Base-by-base conservation (phyloP, 1,140 invertebrate genomes). In the Drosophila triauraria region DNA sequence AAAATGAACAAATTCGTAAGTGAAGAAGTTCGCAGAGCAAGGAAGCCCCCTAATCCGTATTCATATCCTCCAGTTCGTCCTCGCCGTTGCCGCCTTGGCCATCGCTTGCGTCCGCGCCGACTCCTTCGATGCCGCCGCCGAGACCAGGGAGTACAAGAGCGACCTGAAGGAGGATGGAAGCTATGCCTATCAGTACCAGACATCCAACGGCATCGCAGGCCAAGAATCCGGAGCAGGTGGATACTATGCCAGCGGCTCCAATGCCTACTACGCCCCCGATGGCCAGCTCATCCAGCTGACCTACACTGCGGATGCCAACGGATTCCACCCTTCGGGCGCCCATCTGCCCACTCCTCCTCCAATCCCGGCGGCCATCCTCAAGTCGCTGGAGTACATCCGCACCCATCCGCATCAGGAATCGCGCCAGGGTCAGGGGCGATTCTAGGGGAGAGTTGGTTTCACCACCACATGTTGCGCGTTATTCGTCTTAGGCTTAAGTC, bases 271-370 rank as follows among this genome's bases (percentile, higher is more conserved):
- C 35, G 93, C 78, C 42, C 90, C 91, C 65, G 93, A 93, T 80
- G 94, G 94, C 25, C 85, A 93, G 75, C 91, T 91, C 2, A 92
- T 94, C 35, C 85, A 93, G 30, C 75, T 95, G 9, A 93, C 93
- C 8, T 97, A 97, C 94, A 95, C 95, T 2, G 96, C 97, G 13
- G 96, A 97, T 80, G 96, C 96, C 80, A 95, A 95, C 62, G 96
- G 96, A 27, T 97, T 96, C 94, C 95, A 95, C 63, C 96, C 96
- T 1, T 92, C 94, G 59, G 96, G 96, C 27, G 94, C 94, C 4
- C 96, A 97, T 87, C 93, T 97, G 20, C 96, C 97, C 46, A 96
- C 96, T 1, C 96, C 96, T 13, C 96, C 96, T 51, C 92, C 94
- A 94, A 98, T 93, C 97, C 98, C 94, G 97, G 94, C 78, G 57